These are phyloP conservation scores for Neoseiulus cucumeris DNA, from an alignment of 1,140 invertebrate genomes.

Conservation along the genomic window DNA sequence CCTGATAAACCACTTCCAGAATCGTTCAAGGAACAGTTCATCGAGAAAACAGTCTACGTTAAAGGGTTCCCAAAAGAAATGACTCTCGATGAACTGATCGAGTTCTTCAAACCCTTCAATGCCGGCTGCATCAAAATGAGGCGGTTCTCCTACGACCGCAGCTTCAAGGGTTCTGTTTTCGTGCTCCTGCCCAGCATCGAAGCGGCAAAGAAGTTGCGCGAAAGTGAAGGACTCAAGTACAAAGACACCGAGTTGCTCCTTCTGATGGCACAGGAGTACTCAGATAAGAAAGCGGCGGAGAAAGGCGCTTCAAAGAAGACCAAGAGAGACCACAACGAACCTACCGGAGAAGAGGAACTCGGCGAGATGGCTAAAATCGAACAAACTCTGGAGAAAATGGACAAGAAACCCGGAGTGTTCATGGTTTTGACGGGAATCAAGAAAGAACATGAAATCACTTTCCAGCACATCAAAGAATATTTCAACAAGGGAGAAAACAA, in stretches of 20 bases:
- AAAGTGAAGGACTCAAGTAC: slow-evolving; percentile 43
- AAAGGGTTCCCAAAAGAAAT: slow-evolving; percentile 62
- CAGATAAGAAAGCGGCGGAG: background rate
- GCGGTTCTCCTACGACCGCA: slow-evolving; percentile 20
- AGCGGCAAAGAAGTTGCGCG: slow-evolving; percentile 43
- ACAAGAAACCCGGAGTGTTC: background rate
- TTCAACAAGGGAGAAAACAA: background rate
- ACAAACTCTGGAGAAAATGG: background rate
- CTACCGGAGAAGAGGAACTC: background rate
- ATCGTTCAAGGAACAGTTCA: slow-evolving; percentile 52
- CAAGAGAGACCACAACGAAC: background rate
- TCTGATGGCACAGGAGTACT: background rate
- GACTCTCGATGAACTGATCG: slow-evolving; percentile 46
- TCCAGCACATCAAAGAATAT: background rate
- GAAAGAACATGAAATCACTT: background rate
- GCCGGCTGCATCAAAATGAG: slow-evolving; percentile 18
- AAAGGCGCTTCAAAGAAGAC: background rate
- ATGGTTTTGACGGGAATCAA: background rate
- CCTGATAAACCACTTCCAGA: slow-evolving; percentile 57
- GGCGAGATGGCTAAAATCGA: background rate
- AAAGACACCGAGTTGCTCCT: slow-evolving; percentile 39
- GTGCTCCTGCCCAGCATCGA: slow-evolving; percentile 55
- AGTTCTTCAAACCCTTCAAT: slow-evolving; percentile 48
- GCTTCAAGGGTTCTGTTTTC: slow-evolving; percentile 77
- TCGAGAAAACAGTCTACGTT: slow-evolving; percentile 53